These are phyloP conservation scores for Dione juno DNA, from an alignment of 2,888 invertebrate genomes.

Conservation along the genomic window DNA sequence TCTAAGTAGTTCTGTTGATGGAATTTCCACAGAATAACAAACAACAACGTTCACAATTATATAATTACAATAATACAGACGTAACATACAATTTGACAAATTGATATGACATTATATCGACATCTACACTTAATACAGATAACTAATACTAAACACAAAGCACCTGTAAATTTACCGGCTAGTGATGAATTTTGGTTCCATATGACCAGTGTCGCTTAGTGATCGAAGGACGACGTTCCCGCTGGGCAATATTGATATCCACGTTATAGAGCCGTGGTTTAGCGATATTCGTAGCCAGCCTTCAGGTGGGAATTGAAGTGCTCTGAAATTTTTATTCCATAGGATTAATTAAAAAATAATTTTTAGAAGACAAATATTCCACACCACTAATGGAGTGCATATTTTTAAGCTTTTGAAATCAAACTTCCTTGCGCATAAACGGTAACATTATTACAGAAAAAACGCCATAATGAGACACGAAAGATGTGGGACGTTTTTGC, in stretches of 20 bases:
- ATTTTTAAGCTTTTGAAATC: too few species aligned
- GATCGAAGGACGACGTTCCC: conserved; percentile 92
- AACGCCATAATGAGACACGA: too few species aligned
- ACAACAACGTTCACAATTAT: too few species aligned
- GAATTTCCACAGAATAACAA: background rate
- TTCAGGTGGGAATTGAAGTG: conserved; percentile 97
- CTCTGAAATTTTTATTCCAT: too few species aligned
- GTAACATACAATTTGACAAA: background rate
- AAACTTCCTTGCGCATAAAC: too few species aligned
- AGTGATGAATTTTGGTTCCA: conserved; percentile 89
- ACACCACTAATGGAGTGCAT: too few species aligned
- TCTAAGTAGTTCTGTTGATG: too few species aligned
- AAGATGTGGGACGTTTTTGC: too few species aligned
- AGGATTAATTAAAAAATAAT: background rate
- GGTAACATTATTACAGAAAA: too few species aligned
- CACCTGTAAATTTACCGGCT: conserved; percentile 74
- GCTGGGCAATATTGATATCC: conserved; percentile 92
- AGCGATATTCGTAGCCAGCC: conserved; percentile 97
- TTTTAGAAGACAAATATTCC: too few species aligned
- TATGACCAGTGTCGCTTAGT: conserved; percentile 95
- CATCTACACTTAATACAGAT: background rate
- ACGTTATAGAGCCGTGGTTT: conserved; percentile 96
- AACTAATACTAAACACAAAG: conserved; percentile 33
- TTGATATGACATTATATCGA: background rate
- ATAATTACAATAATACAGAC: background rate